Conservation (phyloP, 1,140 invertebrate species). For the Anoplophora glabripennis region DNA sequence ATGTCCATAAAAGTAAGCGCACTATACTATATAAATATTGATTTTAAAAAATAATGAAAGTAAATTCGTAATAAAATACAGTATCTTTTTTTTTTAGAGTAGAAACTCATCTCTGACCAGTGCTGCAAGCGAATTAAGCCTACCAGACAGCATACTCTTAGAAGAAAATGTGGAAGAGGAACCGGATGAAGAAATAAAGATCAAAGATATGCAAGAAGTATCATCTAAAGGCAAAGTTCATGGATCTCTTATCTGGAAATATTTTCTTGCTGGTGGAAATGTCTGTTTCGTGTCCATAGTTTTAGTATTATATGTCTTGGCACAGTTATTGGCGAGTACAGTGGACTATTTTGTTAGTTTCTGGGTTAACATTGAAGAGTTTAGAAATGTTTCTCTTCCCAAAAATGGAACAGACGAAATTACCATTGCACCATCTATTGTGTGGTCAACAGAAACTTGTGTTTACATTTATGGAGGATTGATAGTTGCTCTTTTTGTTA, state of each 20-base stretch:
- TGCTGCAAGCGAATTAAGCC: constrained; percentile 40
- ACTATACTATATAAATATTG: too few relatives aligned
- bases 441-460: constrained; percentile 42
- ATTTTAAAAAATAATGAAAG: too few relatives aligned
- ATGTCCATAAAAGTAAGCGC: constrained; percentile 37
- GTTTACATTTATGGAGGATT: constrained; percentile 55
- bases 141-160: constrained; percentile 38
- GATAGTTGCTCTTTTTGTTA: constrained; percentile 50
- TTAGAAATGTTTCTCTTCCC: neutral
- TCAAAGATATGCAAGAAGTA: constrained; percentile 44
- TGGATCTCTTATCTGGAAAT: constrained; percentile 52
- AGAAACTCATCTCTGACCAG: constrained; percentile 33
- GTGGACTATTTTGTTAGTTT: constrained; percentile 78
- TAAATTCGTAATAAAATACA: too few relatives aligned
- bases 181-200: constrained; percentile 32
- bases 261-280: constrained; percentile 67
- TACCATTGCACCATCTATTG: neutral
- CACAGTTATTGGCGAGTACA: constrained; percentile 67
- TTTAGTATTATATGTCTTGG: constrained; percentile 59
- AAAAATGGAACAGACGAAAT: constrained; percentile 12
- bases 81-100: constrained; percentile 33
- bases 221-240: constrained; percentile 46
- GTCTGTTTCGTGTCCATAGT: constrained; percentile 57
- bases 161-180: constrained; percentile 34
- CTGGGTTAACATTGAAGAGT: constrained; percentile 56